A percentile compares a stretch with the other conserved stretches of the same genome.
Evolutionary conservation across 2,888 invertebrate species (phyloP).

Genomic region (Hypomecis punctinalis): DNA sequence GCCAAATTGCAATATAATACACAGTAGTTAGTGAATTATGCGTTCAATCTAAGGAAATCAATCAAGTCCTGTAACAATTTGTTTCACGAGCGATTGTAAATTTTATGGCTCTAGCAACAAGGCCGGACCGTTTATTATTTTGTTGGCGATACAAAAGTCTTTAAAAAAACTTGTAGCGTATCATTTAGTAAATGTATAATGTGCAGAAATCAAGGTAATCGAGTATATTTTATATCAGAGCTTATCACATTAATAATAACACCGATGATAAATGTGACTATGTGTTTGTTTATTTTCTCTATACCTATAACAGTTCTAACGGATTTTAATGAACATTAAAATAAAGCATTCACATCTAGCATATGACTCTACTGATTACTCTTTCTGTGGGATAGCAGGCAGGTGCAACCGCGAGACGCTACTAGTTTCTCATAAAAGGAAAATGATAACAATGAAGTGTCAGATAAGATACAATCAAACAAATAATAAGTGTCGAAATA

Average conservation of each 20-base stretch:
- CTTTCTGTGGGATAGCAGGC: no score
- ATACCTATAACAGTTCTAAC: no score
- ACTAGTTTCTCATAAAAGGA: conserved; percentile 32
- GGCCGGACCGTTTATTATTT: conserved; percentile 53
- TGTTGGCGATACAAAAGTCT: conserved; percentile 15
- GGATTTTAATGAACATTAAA: no score
- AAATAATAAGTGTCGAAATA: conserved; percentile 49
- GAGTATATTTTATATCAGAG: neutral
- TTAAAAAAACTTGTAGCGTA: conserved; percentile 8
- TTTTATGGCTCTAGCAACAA: conserved; percentile 49
- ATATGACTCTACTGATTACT: no score
- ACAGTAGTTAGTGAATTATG: conserved; percentile 17
- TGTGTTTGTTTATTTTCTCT: no score
- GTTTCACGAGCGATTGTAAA: conserved; percentile 50
- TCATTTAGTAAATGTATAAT: conserved; percentile 2
- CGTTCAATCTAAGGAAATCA: conserved; percentile 33
- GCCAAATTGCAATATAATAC: conserved; percentile 39
- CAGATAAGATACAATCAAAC: conserved; percentile 43
- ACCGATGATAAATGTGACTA: no score
- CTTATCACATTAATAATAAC: no score
- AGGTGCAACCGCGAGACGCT: no score
- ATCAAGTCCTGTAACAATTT: conserved; percentile 44
- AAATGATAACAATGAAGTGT: conserved; percentile 43
- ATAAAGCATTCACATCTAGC: no score
- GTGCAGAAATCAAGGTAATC: conserved; percentile 13